These are phyloP conservation scores for Cheirogaleus medius DNA, from an alignment of 2,113 vertebrate genomes.

Conservation along the genomic window DNA sequence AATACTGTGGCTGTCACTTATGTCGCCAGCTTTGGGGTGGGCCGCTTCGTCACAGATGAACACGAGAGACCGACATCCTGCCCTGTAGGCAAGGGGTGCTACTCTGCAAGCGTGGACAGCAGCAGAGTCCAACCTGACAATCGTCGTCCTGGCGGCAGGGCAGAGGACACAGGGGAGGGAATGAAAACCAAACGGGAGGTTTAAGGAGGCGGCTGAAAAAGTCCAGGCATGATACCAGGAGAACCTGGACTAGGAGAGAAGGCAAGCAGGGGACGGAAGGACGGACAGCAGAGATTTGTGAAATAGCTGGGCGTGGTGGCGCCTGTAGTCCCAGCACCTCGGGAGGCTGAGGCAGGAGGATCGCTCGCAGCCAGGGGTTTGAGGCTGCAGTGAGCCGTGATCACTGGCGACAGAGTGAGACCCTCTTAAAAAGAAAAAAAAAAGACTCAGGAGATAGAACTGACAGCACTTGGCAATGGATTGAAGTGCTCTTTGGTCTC, in stretches of 20 bases:
- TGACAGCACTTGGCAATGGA: not conserved
- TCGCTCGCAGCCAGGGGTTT: no score
- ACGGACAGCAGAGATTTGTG: accelerated
- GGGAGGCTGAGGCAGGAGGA: no score
- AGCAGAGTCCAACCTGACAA: conserved; percentile 52
- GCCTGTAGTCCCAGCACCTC: no score
- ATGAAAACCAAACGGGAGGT: no score
- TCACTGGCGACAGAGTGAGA: no score
- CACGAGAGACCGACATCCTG: conserved; percentile 9
- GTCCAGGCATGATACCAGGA: not conserved
- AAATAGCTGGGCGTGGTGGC: not conserved
- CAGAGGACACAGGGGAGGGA: accelerated
- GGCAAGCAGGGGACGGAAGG: not conserved
- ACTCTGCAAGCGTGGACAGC: no score
- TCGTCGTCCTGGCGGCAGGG: not conserved
- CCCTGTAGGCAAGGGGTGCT: conserved; percentile 26
- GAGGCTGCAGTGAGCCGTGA: no score
- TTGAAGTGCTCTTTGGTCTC: not conserved
- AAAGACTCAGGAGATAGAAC: not conserved
- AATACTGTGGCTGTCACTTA: not conserved
- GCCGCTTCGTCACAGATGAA: not conserved
- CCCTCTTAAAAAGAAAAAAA: no score
- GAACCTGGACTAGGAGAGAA: accelerated
- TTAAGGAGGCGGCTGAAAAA: no score
- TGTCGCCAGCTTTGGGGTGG: not conserved